Evolutionary conservation across 2,888 invertebrate genomes (phyloP), one percentile per base, ranked within the genome.

Genomic region (Lamproptera curius): DNA sequence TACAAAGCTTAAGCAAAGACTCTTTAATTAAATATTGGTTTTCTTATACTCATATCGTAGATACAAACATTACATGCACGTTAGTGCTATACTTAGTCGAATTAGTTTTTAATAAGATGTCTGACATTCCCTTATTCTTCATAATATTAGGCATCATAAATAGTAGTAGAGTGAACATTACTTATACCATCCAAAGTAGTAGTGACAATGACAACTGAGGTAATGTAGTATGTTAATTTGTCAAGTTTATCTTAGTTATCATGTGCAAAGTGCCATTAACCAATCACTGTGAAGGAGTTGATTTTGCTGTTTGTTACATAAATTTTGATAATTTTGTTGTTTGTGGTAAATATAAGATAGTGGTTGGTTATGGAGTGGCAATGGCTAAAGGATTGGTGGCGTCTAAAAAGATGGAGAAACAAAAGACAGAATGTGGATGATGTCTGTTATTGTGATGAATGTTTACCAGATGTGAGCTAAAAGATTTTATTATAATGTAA

Each of bases 371-470:
- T 93, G 93, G 94, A 94, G 87, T 94, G 94, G 93, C 91, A 92
- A 63, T 93, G 93, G 93, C 84, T 93, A 67, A 93, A 93, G 78
- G 93, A 94, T 78, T 94, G 93, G 93, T 94, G 94, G 94, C 89
- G 93, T 53, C 85, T 94, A 51, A 93, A 93, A 79, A 90, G 90
- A 71, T 91, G 92, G 88, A 90, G 91, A 61, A 90, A 85, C 70
- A 88, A 81, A 65, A 81, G 77, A 57, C 80, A 81, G 61, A 78
- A 67, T 72, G 89, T 88, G 68, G 92, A 92, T 78, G 91, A 92
- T 67, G 89, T 92, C 72, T 94, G 93, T 83, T 93, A 90, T 85
- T 94, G 94, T 88, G 93, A 94, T 84, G 92, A 93, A 65, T 94
- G 94, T 73, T 82, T 90, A 69, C 89, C 89, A 64, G 86, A 90